These are phyloP conservation scores for Lepilemur septentrionalis DNA, from an alignment of 2,797 vertebrate species.

Conservation along the genomic window DNA sequence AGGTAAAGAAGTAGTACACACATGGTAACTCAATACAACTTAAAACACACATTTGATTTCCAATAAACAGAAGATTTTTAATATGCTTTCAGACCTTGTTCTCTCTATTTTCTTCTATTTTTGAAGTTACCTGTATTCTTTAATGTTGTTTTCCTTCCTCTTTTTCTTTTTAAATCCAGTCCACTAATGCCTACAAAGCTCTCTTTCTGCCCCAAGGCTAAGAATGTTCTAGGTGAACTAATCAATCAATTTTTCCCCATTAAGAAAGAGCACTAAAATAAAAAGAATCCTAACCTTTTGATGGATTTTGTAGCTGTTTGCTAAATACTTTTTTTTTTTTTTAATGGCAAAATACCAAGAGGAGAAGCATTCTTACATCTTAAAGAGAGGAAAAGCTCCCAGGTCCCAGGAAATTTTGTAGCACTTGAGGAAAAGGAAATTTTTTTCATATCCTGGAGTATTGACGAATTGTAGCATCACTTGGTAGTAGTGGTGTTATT, in stretches of 20 bases:
- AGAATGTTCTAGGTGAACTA: slow-evolving; percentile 75
- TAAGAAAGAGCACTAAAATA: slow-evolving; percentile 57
- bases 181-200: slow-evolving; percentile 61
- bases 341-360: slow-evolving; percentile 7
- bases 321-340: slow-evolving; percentile 20
- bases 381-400: slow-evolving; percentile 63
- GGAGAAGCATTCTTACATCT: slow-evolving; percentile 26
- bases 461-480: slow-evolving; percentile 68
- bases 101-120: slow-evolving; percentile 67
- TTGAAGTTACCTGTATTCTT: slow-evolving; percentile 65
- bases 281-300: slow-evolving; percentile 71
- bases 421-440: slow-evolving; percentile 61
- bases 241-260: slow-evolving; percentile 60
- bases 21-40: slow-evolving; percentile 71
- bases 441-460: slow-evolving; percentile 61
- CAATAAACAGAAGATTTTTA: slow-evolving; percentile 74
- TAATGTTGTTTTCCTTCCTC: slow-evolving; percentile 60
- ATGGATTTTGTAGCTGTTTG: slow-evolving; percentile 61
- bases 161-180: slow-evolving; percentile 57
- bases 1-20: slow-evolving; percentile 72
- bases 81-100: slow-evolving; percentile 37
- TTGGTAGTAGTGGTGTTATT: slow-evolving; percentile 73
- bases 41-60: slow-evolving; percentile 76
- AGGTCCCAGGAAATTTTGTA: slow-evolving; percentile 55
- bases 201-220: slow-evolving; percentile 56